Evolutionary conservation across 2,888 invertebrate species (phyloP), one percentile per base, ranked within the genome.

Genomic region (Zhengitettix transpicula): DNA sequence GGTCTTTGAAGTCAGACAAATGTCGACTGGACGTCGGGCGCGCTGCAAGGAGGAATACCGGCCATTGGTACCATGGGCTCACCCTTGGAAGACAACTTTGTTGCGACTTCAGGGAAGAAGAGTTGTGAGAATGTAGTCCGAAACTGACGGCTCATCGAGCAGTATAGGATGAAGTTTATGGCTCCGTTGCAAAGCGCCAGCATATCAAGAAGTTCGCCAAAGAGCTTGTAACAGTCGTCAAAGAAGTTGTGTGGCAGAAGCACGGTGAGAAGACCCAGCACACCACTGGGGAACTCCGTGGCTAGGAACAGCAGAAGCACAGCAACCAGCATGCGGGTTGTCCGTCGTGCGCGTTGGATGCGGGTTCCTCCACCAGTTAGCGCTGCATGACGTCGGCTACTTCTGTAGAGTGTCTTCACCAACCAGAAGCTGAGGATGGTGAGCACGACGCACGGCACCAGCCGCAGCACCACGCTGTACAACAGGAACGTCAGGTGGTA

Each of bases 251-350:
- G 70, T 1, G 81, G 80, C 55, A 84, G 72, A 58, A 87, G 74
- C 0, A 84, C 85, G 60, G 83, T 84, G 68, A 87, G 76, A 55
- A 88, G 73, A 2, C 88, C 89, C 55, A 88, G 74, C 42, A 83
- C 79, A 11, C 56, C 55, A n/a, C 47, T 47, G 47, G 94, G 94
- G 64, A 94, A 83, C 70, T 94, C 94, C 0, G 93, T 93, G 62
- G 93, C 82, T 10, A 94, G 79, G 71, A 94, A 94, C 10, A 94
- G 77, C 1, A 92, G 78, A 42, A 94, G 78, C n/a, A 94, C 84
- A 0, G 92, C 91, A 41, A 94, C 76, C 65, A 94, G 75, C 93
- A 94, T 93, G 61, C 85, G 80, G 0, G 93, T 94, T 0, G 94
- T 94, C 62, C 94, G 80, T 51, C 58, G 69, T 94, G 89, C 0